Evolutionary conservation across 2,113 vertebrate genomes (phyloP).

Genomic region (Semnornis frantzii): DNA sequence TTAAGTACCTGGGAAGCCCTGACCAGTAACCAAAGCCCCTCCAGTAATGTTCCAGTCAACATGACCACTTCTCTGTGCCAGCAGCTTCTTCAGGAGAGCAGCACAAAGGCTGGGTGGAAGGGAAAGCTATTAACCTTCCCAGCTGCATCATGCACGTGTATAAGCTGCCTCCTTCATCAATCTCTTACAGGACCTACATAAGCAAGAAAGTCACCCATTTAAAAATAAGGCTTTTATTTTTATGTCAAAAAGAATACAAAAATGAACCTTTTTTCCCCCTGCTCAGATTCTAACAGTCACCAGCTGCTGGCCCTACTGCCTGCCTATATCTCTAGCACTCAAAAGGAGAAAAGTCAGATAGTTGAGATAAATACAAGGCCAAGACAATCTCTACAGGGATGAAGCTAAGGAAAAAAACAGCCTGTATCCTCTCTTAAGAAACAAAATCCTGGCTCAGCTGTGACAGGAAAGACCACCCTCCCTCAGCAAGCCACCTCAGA

Average conservation of each 20-base stretch:
- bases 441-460: background rate
- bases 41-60: background rate
- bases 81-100: background rate
- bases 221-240: constrained; percentile 50
- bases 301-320: background rate
- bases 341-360: background rate
- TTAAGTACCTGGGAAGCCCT: background rate
- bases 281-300: background rate
- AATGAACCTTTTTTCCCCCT: background rate
- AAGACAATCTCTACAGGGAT: background rate
- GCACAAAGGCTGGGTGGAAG: background rate
- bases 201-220: background rate
- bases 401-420: background rate
- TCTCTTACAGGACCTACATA: background rate
- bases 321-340: background rate
- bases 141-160: rapidly evolving
- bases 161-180: background rate
- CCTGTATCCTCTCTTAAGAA: background rate
- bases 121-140: no score
- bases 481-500: background rate
- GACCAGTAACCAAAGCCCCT: background rate
- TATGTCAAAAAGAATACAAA: constrained; percentile 40
- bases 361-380: background rate
- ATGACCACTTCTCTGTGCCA: background rate
- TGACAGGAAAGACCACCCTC: background rate